Evolutionary conservation across 2,113 vertebrate genomes (phyloP).

Genomic region (Hydropotes inermis): DNA sequence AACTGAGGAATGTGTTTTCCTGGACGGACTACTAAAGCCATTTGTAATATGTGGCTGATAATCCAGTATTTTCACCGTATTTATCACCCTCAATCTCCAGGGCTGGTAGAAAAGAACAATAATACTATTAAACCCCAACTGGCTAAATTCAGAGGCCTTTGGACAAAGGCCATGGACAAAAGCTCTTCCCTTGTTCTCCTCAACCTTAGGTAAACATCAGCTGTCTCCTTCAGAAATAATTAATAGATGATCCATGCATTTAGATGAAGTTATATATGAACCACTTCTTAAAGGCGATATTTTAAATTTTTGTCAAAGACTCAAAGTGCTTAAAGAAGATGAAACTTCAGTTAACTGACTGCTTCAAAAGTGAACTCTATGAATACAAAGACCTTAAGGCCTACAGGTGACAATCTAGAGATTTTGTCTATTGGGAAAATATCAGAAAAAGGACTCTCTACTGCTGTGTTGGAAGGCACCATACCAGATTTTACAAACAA

Average conservation of each 20-base stretch:
- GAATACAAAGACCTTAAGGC: background rate
- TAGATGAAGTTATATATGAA: background rate
- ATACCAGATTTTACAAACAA: background rate
- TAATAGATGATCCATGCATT: background rate
- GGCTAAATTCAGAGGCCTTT: background rate
- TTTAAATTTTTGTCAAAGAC: background rate
- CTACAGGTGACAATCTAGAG: background rate
- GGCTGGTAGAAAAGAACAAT: background rate
- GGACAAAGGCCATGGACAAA: background rate
- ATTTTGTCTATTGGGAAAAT: background rate
- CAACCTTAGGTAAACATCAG: background rate
- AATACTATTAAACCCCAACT: background rate
- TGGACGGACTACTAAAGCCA: background rate
- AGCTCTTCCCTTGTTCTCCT: background rate
- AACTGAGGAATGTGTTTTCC: background rate
- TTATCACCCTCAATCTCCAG: background rate
- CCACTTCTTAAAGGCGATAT: background rate
- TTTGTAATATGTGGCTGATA: background rate
- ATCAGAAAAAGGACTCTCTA: background rate
- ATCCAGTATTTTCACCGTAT: background rate
- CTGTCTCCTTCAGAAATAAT: background rate
- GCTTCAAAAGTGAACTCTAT: background rate
- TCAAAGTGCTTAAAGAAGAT: background rate
- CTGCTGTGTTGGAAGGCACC: background rate
- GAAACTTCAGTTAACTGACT: background rate